A percentile compares a stretch with the other conserved stretches of the same genome.
These are phyloP conservation scores for Pedicia rivosa DNA, from an alignment of 2,888 invertebrate genomes.

Conservation along the genomic window DNA sequence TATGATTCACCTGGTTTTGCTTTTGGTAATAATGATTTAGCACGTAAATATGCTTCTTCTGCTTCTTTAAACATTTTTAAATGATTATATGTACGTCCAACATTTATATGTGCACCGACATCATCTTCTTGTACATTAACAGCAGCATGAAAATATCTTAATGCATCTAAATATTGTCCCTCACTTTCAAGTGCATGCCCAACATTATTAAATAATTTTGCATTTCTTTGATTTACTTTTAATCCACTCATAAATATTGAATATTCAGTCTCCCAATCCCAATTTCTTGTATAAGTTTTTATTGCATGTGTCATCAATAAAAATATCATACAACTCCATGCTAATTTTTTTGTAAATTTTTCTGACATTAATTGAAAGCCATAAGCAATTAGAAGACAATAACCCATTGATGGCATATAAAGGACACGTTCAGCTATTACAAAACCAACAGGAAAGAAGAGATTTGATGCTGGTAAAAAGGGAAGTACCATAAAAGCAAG, in stretches of 20 bases:
- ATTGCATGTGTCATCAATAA: constrained; percentile 63
- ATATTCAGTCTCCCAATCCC: constrained; percentile 89
- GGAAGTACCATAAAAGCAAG: constrained; percentile 76
- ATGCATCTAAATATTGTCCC: constrained; percentile 52
- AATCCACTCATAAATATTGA: constrained; percentile 87
- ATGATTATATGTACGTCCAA: constrained; percentile 87
- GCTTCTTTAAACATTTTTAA: constrained; percentile 77
- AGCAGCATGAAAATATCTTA: constrained; percentile 83
- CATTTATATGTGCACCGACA: constrained; percentile 93
- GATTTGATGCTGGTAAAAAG: constrained; percentile 88
- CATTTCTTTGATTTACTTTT: constrained; percentile 26
- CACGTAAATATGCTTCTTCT: constrained; percentile 80
- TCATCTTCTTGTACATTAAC: constrained; percentile 89
- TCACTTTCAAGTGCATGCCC: constrained; percentile 84
- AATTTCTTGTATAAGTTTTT: constrained; percentile 77
- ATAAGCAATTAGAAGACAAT: constrained; percentile 80
- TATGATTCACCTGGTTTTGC: constrained; percentile 89
- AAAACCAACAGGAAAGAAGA: constrained; percentile 92
- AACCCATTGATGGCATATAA: constrained; percentile 96
- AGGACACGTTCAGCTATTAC: constrained; percentile 91
- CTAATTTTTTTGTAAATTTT: constrained; percentile 45
- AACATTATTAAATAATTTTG: constrained; percentile 93
- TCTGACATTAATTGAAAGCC: constrained; percentile 59
- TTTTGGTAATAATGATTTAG: constrained; percentile 77
- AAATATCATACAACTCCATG: constrained; percentile 45